Base-by-base conservation (phyloP, 1,140 invertebrate genomes). In the Drosophila dunni region DNA sequence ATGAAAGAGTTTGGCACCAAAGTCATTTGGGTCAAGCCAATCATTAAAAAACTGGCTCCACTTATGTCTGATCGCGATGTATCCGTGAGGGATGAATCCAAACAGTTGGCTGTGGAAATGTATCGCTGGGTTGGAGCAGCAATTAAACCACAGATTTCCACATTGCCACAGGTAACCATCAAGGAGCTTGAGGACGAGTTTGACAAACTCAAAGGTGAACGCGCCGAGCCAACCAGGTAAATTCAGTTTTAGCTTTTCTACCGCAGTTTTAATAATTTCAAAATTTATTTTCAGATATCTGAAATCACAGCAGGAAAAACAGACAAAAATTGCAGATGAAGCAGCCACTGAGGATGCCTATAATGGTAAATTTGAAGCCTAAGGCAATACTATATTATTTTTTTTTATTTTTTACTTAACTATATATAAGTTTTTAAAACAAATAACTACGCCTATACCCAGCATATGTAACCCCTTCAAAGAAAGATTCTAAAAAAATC, bases 41-140 rank as follows among this genome's bases (percentile, higher is more conserved):
- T 99, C 69, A 94, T 99, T 44, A 99, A 99, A 91, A 96, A 97
- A 86, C 94, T 98, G 20, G 95, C 96, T 4, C 93, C 95, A 3
- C 93, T 99, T 34, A 93, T 99, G 38, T 97, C 98, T 66, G 97
- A 99, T 85, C 94, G 98, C 78, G 98, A 99, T 93, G 98, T 99
- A 91, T 95, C 92, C 70, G 97, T 99, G 0, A 93, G 98, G 64
- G 98, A 99, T 83, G 98, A 99, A 93, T 96, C 96, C 51, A 98
- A 99, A 92, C 93, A 94, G 40, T 93, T 99, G 80, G 95, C 97
- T 11, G 94, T 99, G 70, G 98, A 99, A 93, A 96, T 99, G 88
- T 98, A 97, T 93, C 95, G 95, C 72, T 99, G 98, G 98, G 95
- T 98, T 74, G 97, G 97, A 3, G 94, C 95, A 45, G 96, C 97